Evolutionary conservation across 2,113 vertebrate genomes (phyloP).

Genomic region (Cheilinus undulatus): DNA sequence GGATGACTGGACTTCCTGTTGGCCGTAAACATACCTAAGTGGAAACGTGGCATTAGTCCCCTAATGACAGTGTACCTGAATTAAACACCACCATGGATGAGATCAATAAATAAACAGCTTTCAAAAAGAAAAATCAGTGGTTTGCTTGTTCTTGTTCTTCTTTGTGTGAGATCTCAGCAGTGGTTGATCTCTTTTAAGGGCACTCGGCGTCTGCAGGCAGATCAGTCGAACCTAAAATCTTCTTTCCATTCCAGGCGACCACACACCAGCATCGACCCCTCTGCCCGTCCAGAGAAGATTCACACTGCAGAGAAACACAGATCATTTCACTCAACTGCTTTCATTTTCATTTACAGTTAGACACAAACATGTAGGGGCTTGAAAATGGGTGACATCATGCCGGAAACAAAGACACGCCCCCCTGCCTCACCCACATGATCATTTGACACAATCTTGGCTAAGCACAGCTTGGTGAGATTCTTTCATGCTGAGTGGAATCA

Average conservation of each 20-base stretch:
- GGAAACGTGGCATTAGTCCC: too few species aligned
- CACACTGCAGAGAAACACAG: slow-evolving; percentile 84
- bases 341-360: not conserved
- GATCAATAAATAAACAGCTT: slow-evolving; percentile 85
- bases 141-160: slow-evolving; percentile 58
- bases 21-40: too few species aligned
- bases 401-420: slow-evolving; percentile 7
- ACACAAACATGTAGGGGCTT: slow-evolving; percentile 24
- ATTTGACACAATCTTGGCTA: slow-evolving; percentile 37
- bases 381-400: slow-evolving; percentile 35
- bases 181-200: slow-evolving; percentile 76
- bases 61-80: slow-evolving; percentile 86
- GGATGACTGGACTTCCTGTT: too few species aligned
- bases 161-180: slow-evolving; percentile 51
- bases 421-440: slow-evolving; percentile 15
- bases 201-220: slow-evolving; percentile 87
- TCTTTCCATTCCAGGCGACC: slow-evolving; percentile 90
- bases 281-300: slow-evolving; percentile 90
- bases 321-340: slow-evolving; percentile 1
- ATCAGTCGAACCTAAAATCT: slow-evolving; percentile 85
- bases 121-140: slow-evolving; percentile 75
- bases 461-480: slow-evolving; percentile 35
- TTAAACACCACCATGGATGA: slow-evolving; percentile 80
- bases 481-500: slow-evolving; percentile 38
- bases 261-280: slow-evolving; percentile 95